Percentiles rank a stretch among this genome's conserved stretches.
phyloP scores from a whole-genome alignment of 2,113 vertebrate genomes.

The Campylomormyrus numenius region DNA sequence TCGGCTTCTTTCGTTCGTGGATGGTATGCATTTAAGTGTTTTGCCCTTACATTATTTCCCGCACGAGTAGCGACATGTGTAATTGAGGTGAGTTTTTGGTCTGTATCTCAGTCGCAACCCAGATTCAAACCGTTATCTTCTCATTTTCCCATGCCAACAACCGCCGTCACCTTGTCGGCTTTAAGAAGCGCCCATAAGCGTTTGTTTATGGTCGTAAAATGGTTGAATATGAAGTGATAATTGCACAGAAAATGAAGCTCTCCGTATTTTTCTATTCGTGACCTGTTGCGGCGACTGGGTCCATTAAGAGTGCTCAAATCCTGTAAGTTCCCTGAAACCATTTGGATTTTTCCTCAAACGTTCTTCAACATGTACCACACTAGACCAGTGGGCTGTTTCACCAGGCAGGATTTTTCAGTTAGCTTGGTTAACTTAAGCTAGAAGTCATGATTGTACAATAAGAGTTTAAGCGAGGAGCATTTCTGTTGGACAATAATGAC shows the following conservation, averaged over 20 bases:
- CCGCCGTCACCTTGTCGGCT: not conserved
- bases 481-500: not conserved
- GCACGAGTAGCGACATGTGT: not conserved
- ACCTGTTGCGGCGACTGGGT: not conserved
- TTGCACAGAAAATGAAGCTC: not conserved
- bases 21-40: constrained; percentile 8
- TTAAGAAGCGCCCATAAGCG: not conserved
- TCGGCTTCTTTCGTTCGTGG: not conserved
- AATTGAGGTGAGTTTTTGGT: not conserved
- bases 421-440: not conserved
- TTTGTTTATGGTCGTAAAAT: not conserved
- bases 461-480: not conserved
- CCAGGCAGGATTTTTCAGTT: not conserved
- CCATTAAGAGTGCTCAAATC: not conserved
- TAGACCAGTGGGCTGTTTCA: not conserved
- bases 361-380: not conserved
- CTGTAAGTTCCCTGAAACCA: not conserved
- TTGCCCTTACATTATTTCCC: not conserved
- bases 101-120: not conserved
- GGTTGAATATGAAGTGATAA: not conserved
- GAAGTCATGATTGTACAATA: not conserved
- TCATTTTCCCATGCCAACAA: not conserved
- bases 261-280: not conserved
- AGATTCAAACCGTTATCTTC: not conserved
- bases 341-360: not conserved